Conservation (phyloP, 2,797 vertebrate species). For the Squalus acanthias region DNA sequence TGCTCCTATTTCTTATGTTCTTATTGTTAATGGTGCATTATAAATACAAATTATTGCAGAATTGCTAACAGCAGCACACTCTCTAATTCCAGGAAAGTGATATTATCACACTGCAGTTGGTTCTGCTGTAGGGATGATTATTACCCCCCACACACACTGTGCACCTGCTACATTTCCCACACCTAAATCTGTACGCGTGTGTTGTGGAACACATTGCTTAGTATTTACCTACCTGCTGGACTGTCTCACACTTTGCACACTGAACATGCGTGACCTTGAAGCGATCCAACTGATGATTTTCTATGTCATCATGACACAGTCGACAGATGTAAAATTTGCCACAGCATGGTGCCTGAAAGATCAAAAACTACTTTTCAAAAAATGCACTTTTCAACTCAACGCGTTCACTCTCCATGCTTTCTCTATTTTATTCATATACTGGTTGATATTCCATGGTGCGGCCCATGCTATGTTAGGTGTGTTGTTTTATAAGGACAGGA, state of each 20-base stretch:
- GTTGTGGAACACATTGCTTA: not conserved
- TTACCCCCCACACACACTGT: not conserved
- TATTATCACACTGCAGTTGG: too few relatives aligned
- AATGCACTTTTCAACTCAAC: not conserved
- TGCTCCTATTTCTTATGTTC: not conserved
- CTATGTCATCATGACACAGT: conserved; percentile 80
- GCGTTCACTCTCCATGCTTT: not conserved
- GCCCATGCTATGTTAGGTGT: not conserved
- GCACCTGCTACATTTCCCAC: not conserved
- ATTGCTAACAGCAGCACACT: not conserved
- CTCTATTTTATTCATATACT: not conserved
- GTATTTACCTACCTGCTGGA: conserved; percentile 71
- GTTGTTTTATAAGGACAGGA: not conserved
- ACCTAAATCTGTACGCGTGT: not conserved
- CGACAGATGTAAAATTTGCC: conserved; percentile 84
- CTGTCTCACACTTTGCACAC: conserved; percentile 67
- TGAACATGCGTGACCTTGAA: conserved; percentile 82
- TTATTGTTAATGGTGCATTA: not conserved
- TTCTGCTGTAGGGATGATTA: not conserved
- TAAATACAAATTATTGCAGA: not conserved
- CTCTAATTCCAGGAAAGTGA: not conserved
- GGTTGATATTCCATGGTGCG: not conserved
- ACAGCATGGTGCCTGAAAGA: conserved; percentile 80
- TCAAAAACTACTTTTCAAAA: not conserved
- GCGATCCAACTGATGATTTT: conserved; percentile 79